Percentiles rank a stretch among this genome's conserved stretches.
Evolutionary conservation across 1,140 invertebrate species (phyloP).

Genomic region (Oncopodura yosiiana): DNA sequence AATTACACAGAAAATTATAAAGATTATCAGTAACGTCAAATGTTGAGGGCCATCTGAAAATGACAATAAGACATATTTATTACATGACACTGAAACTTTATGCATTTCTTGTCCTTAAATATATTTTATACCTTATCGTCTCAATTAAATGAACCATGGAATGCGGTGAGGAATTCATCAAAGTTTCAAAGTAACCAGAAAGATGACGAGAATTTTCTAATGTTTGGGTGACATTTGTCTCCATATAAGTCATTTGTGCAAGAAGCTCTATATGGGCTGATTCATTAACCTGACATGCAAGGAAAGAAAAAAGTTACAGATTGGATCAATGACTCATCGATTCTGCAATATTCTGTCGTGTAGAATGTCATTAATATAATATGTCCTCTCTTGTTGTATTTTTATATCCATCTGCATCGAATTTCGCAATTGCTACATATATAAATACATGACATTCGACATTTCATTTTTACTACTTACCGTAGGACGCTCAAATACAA

Average conservation of each 20-base stretch:
- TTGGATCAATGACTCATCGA: background rate
- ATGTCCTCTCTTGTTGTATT: background rate
- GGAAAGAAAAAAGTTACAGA: background rate
- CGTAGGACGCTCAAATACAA: constrained; percentile 23
- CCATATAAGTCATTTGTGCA: constrained; percentile 28
- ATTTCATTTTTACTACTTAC: constrained; percentile 2
- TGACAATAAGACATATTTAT: constrained; percentile 8
- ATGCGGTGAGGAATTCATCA: constrained; percentile 14
- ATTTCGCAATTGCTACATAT: background rate
- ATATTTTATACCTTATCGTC: constrained; percentile 19
- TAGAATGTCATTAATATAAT: background rate
- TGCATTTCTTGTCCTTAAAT: background rate
- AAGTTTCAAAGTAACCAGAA: background rate
- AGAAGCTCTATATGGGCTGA: constrained; percentile 24
- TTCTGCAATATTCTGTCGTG: background rate
- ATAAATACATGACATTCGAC: background rate
- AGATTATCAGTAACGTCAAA: constrained; percentile 63
- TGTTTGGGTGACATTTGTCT: constrained; percentile 27
- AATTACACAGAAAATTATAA: constrained; percentile 68
- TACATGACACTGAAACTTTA: background rate
- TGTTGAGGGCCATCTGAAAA: constrained; percentile 61
- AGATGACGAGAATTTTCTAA: constrained; percentile 12
- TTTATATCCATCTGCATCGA: background rate
- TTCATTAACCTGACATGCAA: constrained; percentile 19
- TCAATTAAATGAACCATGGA: constrained; percentile 23